phyloP scores from a whole-genome alignment of 2,113 vertebrate genomes.

The Hyla sarda region DNA sequence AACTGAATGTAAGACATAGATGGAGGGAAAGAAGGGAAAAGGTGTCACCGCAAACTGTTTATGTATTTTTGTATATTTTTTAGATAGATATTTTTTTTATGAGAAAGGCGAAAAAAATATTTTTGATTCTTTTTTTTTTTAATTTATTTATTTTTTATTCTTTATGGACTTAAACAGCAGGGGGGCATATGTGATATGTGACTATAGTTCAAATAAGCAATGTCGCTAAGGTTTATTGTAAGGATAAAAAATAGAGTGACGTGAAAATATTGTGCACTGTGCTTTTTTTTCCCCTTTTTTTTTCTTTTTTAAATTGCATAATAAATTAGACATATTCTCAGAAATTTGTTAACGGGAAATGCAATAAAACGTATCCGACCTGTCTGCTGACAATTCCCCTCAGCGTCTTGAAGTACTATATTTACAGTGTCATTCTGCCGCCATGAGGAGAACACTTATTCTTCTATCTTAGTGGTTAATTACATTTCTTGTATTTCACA shows the following conservation, averaged over 20 bases:
- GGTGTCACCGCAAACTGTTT: too few relatives aligned
- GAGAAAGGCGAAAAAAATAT: neutral
- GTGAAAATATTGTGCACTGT: neutral
- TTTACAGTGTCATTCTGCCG: neutral
- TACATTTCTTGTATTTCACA: constrained; percentile 40
- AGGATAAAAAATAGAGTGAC: neutral
- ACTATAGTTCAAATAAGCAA: neutral
- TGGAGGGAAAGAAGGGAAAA: neutral
- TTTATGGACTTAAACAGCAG: neutral
- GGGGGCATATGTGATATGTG: neutral
- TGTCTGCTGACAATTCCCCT: neutral
- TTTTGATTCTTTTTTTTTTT: neutral
- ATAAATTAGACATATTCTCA: neutral
- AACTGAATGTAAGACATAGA: neutral
- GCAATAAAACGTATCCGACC: neutral
- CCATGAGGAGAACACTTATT: constrained; percentile 18
- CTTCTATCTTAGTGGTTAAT: constrained; percentile 17
- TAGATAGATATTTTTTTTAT: constrained; percentile 1
- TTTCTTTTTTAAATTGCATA: neutral
- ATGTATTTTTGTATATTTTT: neutral
- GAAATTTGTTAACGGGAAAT: neutral
- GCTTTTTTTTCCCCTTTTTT: neutral
- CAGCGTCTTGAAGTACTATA: constrained; percentile 2
- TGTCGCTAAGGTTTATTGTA: neutral
- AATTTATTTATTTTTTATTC: neutral